Conservation (phyloP, 1,140 invertebrate species). For the Pseudomyrmex concolor region DNA sequence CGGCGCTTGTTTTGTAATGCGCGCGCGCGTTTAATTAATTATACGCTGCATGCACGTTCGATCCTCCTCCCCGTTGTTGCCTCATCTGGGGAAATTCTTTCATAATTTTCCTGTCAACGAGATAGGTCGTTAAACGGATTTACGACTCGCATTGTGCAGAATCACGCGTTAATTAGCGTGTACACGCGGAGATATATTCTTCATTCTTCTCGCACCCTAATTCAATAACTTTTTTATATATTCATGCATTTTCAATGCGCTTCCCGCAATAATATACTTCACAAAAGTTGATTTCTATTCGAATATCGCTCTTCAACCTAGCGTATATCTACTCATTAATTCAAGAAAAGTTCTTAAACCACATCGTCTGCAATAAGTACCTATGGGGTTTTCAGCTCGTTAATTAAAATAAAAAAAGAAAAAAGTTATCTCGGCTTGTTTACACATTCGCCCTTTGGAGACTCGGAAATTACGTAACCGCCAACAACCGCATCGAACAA, state of each 20-base stretch:
- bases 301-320: too few relatives aligned
- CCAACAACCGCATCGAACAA: neutral
- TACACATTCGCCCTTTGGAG: neutral
- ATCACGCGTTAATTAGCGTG: conserved; percentile 24
- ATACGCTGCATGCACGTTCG: neutral
- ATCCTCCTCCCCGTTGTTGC: too few relatives aligned
- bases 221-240: neutral
- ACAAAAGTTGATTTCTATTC: neutral
- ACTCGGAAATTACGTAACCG: neutral
- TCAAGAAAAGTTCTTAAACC: too few relatives aligned
- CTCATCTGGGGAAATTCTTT: conserved; percentile 20
- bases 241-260: too few relatives aligned
- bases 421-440: neutral
- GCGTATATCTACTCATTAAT: too few relatives aligned
- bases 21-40: conserved; percentile 21
- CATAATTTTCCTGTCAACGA: neutral
- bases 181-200: neutral
- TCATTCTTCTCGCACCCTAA: neutral
- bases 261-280: neutral
- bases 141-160: neutral
- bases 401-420: neutral
- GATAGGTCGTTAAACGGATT: conserved; percentile 26
- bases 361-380: too few relatives aligned
- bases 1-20: neutral
- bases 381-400: neutral